A percentile compares a stretch with the other conserved stretches of the same genome.
Conservation (phyloP, 2,888 invertebrate genomes). For the Sarcophaga carnaria region DNA sequence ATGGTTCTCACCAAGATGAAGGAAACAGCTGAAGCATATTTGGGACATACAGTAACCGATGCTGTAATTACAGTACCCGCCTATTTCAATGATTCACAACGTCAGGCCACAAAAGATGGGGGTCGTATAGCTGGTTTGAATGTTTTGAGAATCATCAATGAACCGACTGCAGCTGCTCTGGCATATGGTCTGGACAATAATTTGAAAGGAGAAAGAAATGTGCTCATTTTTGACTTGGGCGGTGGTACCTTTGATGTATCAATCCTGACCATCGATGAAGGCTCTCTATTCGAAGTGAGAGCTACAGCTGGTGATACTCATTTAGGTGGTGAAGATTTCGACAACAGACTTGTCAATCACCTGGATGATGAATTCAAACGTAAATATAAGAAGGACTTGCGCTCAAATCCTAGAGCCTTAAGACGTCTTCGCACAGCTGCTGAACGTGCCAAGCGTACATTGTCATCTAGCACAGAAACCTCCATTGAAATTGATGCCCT, state of each 20-base stretch:
- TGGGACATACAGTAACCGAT: slow-evolving; percentile 91
- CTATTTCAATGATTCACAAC: slow-evolving; percentile 94
- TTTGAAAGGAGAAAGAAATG: slow-evolving; percentile 90
- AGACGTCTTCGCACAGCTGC: slow-evolving; percentile 89
- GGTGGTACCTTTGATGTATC: slow-evolving; percentile 98
- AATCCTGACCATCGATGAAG: slow-evolving; percentile 96
- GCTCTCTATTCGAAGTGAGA: slow-evolving; percentile 94
- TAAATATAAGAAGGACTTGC: slow-evolving; percentile 88
- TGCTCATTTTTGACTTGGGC: slow-evolving; percentile 85
- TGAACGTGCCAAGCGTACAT: slow-evolving; percentile 89
- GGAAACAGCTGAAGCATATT: slow-evolving; percentile 93
- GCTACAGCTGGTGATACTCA: slow-evolving; percentile 98
- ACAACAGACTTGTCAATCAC: slow-evolving; percentile 93
- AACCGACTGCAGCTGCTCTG: slow-evolving; percentile 95
- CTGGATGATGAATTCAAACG: slow-evolving; percentile 94
- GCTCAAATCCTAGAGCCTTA: slow-evolving; percentile 86
- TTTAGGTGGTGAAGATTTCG: slow-evolving; percentile 96
- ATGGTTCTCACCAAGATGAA: slow-evolving; percentile 97
- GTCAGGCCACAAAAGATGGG: slow-evolving; percentile 96
- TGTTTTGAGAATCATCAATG: slow-evolving; percentile 95
- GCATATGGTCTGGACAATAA: slow-evolving; percentile 95
- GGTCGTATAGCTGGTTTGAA: slow-evolving; percentile 95
- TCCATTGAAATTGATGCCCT: slow-evolving; percentile 89
- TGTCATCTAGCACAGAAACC: slow-evolving; percentile 90
- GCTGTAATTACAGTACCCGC: slow-evolving; percentile 96